Conservation (phyloP, 2,797 vertebrate genomes). For the Zenarchopterus dispar region DNA sequence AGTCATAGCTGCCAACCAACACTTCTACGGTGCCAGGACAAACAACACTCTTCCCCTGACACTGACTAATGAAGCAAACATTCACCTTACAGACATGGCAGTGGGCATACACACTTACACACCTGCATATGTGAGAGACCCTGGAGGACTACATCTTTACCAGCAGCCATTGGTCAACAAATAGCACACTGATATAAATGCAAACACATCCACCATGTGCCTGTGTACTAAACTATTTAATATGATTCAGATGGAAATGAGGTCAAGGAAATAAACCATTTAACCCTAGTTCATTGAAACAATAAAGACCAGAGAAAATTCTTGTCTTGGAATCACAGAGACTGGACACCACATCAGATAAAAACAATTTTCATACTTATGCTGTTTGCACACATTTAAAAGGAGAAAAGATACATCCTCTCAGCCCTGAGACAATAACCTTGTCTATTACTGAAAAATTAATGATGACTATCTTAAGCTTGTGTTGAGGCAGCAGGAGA, state of each 20-base stretch:
- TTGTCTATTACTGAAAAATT: constrained; percentile 54
- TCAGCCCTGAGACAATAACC: constrained; percentile 36
- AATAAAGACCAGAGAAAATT: background rate
- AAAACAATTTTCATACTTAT: constrained; percentile 1
- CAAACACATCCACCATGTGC: constrained; percentile 10
- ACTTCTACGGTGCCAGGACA: constrained; percentile 77
- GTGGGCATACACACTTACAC: constrained; percentile 22
- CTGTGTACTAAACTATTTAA: constrained; percentile 15
- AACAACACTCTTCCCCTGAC: constrained; percentile 75
- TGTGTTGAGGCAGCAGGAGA: constrained; percentile 51
- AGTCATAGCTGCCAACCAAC: constrained; percentile 84
- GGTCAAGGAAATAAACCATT: background rate
- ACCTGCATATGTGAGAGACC: constrained; percentile 36
- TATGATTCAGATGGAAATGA: constrained; percentile 4
- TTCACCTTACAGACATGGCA: constrained; percentile 50
- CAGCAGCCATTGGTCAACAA: constrained; percentile 2
- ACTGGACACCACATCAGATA: constrained; percentile 2
- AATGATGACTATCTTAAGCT: constrained; percentile 33
- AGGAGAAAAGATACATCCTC: constrained; percentile 13
- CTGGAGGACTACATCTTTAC: constrained; percentile 4
- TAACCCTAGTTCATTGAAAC: background rate
- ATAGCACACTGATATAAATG: constrained; percentile 13
- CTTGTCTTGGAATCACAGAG: constrained; percentile 10
- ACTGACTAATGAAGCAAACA: constrained; percentile 72
- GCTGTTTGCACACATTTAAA: constrained; percentile 17